Conservation (phyloP, 2,113 vertebrate species). For the Chiloscyllium plagiosum region DNA sequence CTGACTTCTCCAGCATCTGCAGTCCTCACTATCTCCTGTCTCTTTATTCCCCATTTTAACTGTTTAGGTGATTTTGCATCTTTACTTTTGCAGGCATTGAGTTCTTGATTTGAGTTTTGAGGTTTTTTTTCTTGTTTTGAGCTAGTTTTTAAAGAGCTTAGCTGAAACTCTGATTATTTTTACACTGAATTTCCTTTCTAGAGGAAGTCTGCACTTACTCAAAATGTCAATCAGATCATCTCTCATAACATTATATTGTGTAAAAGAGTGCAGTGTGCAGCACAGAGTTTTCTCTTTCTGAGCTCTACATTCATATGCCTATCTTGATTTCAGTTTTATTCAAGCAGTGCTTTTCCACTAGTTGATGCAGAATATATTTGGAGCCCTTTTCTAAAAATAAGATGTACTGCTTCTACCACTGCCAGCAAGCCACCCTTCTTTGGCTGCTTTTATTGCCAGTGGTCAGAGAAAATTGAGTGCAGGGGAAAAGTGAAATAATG, state of each 20-base stretch:
- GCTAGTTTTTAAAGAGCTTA: neutral
- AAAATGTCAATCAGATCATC: neutral
- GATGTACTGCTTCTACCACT: neutral
- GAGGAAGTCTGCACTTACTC: neutral
- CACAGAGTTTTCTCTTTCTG: neutral
- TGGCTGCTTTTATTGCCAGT: too few relatives aligned
- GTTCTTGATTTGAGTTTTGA: neutral
- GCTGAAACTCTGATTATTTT: neutral
- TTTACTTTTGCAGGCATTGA: neutral
- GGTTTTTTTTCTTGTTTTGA: neutral
- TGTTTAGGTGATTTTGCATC: neutral
- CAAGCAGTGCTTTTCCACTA: neutral
- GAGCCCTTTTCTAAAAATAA: neutral
- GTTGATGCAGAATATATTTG: neutral
- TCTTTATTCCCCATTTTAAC: neutral
- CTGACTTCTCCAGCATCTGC: too few relatives aligned
- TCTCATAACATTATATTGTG: neutral
- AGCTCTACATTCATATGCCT: neutral
- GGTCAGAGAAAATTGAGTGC: too few relatives aligned
- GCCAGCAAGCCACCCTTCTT: too few relatives aligned
- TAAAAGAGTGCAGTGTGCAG: neutral
- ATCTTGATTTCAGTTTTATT: neutral
- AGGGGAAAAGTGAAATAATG: too few relatives aligned
- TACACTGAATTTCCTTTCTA: neutral
- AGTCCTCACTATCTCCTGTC: too few relatives aligned